Evolutionary conservation across 2,888 invertebrate species (phyloP), one percentile per base, ranked within the genome.

Genomic region (Andrena fulva): DNA sequence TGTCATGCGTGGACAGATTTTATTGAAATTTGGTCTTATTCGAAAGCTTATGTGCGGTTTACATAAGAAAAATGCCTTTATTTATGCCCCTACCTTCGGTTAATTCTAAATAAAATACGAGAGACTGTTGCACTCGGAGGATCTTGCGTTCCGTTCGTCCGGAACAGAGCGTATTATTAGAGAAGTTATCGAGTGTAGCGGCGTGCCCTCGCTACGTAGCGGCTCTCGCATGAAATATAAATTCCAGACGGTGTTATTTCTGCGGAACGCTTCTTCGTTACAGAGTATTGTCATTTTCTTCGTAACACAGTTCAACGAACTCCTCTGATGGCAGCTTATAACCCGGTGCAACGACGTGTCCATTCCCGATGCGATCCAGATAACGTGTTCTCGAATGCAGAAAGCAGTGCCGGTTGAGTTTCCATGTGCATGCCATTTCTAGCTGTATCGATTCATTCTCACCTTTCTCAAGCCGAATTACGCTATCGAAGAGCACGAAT

Each of bases 391-490:
- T 16, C 5, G 42, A 42, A 12, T 16, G 42, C 42, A 16, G 42
- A 42, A 42, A 42, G 42, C 42, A 42, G 42, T 42, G 42, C 42
- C 16, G 42, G 42, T 42, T 16, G 42, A 67, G 16, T 68, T 29
- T 42, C 33, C 2, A 10, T 6, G 35, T 31, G n/a, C 72, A 54
- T 52, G 56, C 35, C 10, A 24, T 56, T 66, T 35, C 7, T 35
- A 12, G n/a, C 16, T 20, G 4, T 59, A 75, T 69, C 50, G 74
- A 75, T 68, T 74, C 31, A 75, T 68, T 74, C 48, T 24, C 68
- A 24, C 59, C 48, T 59, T 12, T 52, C 50, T 8, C 33, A 2
- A 2, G 50, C 10, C 6, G 12, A 60, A 69, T 74, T 56, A 73
- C 64, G 59, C 48, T 35, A 20, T 54, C 29, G 60, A 42, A 74